phyloP scores from a whole-genome alignment of 2,888 invertebrate species.

The Dryomyza anilis region DNA sequence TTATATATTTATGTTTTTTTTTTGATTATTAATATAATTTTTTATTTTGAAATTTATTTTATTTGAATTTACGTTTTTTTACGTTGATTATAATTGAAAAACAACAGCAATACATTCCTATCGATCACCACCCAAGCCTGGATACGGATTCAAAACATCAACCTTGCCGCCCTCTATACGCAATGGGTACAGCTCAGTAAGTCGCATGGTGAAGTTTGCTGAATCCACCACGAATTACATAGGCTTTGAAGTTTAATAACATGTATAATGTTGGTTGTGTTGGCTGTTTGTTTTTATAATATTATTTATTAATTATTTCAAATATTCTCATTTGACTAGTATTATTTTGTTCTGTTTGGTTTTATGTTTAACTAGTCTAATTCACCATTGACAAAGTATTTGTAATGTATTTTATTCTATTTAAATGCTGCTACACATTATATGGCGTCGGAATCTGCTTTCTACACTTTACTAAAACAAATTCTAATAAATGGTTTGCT shows the following conservation, averaged over 20 bases:
- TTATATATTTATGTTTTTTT: slow-evolving; percentile 10
- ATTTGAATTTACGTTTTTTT: slow-evolving; percentile 21
- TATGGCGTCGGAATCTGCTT: too few species aligned
- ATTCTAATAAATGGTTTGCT: too few species aligned
- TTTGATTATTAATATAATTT: slow-evolving; percentile 14
- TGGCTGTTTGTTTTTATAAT: background rate
- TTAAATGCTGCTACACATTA: slow-evolving; percentile 16
- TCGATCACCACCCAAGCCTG: slow-evolving; percentile 76
- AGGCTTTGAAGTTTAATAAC: background rate
- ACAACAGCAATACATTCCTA: slow-evolving; percentile 62
- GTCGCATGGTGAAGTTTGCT: slow-evolving; percentile 36
- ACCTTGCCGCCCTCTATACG: slow-evolving; percentile 73
- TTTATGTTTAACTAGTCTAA: too few species aligned
- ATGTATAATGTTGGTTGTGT: too few species aligned
- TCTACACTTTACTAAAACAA: too few species aligned
- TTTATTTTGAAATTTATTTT: slow-evolving; percentile 30
- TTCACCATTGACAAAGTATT: too few species aligned
- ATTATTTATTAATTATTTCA: slow-evolving; percentile 3
- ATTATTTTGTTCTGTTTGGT: background rate
- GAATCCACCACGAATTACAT: background rate
- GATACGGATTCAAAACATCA: slow-evolving; percentile 75
- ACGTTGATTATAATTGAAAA: slow-evolving; percentile 51
- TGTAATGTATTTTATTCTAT: slow-evolving; percentile 5
- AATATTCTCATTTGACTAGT: background rate
- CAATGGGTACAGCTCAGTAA: slow-evolving; percentile 63